Base-by-base conservation (phyloP, 1,140 invertebrate species). In the Odontomachus brunneus region DNA sequence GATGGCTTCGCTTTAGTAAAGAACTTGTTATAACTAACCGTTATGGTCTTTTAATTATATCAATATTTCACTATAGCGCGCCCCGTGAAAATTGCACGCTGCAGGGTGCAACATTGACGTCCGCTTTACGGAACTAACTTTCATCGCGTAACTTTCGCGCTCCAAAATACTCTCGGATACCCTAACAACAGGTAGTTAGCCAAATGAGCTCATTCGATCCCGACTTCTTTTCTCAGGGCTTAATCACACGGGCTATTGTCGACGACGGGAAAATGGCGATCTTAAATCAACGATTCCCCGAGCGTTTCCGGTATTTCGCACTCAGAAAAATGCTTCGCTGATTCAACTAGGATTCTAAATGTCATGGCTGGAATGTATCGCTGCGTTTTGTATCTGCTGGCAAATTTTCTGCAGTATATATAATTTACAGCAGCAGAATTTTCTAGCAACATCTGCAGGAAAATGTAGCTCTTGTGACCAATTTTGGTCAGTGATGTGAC, bases 41-140 rank as follows among this genome's bases (percentile, higher is more conserved):
- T 78, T 33, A 78, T 19, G 29, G 9, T 67, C 22, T 67, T 53
- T 26, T 78, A 67, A 78, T 78, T 78, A 67, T 67, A 78, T 57
- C 49, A 67, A 78, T 55, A 78, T 78, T 78, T 67, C 49, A 65
- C n/a, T 55, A n/a, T n/a, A 22, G 24, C 24, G 60, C 38, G 17
- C 12, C 29, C 3, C 24, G 17, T 55, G 17, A 26, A 78, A 78
- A 67, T 55, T 55, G 44, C 26, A 67, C 55, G 55, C 49, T 55
- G 26, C 17, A 55, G 53, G 26, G 15, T 78, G 55, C 24, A 76
- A 78, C 62, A 78, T 67, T 67, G 26, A 78, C 74, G 49, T 66
- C 44, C 19, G 29, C 29, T 67, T 78, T 51, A n/a, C 5, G 2
- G 38, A 78, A 78, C 62, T 55, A 74, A 73, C 33, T 74, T 75